Percentiles rank a stretch among this genome's conserved stretches.
Evolutionary conservation across 2,888 invertebrate genomes (phyloP).

Genomic region (Drosophila robusta): DNA sequence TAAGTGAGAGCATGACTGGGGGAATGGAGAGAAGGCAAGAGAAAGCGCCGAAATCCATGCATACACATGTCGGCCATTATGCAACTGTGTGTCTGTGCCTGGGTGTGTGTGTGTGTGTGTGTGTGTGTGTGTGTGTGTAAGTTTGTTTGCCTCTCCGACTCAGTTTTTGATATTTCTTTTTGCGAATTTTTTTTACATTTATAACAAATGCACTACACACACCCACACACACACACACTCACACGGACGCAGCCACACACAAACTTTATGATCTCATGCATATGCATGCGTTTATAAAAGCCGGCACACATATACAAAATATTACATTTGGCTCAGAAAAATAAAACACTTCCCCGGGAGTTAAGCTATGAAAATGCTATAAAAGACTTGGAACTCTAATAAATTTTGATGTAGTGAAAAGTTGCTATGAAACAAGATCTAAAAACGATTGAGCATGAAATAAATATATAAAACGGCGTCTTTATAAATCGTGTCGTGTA

Average conservation of each 20-base stretch:
- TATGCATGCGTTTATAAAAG: constrained; percentile 68
- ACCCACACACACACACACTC: constrained; percentile 34
- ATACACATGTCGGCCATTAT: constrained; percentile 65
- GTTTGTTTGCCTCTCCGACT: constrained; percentile 34
- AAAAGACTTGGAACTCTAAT: constrained; percentile 21
- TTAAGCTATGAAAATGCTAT: constrained; percentile 40
- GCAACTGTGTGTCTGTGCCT: constrained; percentile 23
- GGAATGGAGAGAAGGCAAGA: constrained; percentile 8
- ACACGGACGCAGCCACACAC: constrained; percentile 21
- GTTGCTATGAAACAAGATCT: constrained; percentile 12
- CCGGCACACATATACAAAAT: constrained; percentile 30
- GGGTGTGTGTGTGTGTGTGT: constrained; percentile 5
- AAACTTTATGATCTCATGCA: constrained; percentile 74
- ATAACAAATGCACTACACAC: constrained; percentile 70
- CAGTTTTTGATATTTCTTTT: constrained; percentile 45
- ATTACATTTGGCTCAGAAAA: constrained; percentile 17
- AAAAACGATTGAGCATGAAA: neutral
- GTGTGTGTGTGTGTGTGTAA: constrained; percentile 9
- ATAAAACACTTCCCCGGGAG: constrained; percentile 28
- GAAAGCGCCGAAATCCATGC: constrained; percentile 35
- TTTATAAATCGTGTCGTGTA: neutral
- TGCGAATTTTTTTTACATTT: constrained; percentile 58
- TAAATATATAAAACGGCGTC: neutral
- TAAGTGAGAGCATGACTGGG: neutral
- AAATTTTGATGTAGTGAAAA: constrained; percentile 25